Evolutionary conservation across 2,797 vertebrate species (phyloP), one percentile per base, ranked within the genome.

Genomic region (Philypnodon macrostomus): DNA sequence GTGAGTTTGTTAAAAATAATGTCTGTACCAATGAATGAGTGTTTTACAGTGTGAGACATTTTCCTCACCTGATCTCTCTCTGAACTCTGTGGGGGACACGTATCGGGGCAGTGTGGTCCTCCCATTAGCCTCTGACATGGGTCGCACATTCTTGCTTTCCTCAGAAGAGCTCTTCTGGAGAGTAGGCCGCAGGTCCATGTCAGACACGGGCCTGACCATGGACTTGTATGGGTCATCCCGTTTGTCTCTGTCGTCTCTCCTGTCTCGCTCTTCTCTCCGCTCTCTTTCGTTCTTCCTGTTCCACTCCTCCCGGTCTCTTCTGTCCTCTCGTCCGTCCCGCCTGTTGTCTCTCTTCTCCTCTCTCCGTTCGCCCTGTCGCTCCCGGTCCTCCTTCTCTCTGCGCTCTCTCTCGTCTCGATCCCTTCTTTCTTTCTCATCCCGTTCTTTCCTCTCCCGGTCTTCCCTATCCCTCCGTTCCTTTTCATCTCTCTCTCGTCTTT

Each of bases 41-140:
- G 21, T 12, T n/a, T 39, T 21, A 26, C 39, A 42, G 7, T 27
- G 0, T 27, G 14, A n/a, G 16, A n/a, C n/a, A n/a, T n/a, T n/a
- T 19, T 4, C 16, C 57, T 74, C 68, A 90, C 90, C 90, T 70
- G 85, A 72, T 4, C 75, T 84, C 2, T 73, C 53, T 39, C 84
- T 82, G 60, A 70, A 58, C 51, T 89, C 83, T 5, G 77, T 53
- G 2, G 57, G 10, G 1, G 77, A 60, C 1, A 11, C 27, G 42
- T 73, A 73, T 55, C 84, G 73, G 32, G 88, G 86, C 26, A 90
- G 76, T 0, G 87, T 87, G n/a, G 14, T 74, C 49, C 84, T 76
- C 10, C 38, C 67, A 19, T 85, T 75, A 0, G 70, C 31, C 60
- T 90, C 87, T 0, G 86, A 89, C 12, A 44, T 37, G 0, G 79